Conservation (phyloP, 2,888 invertebrate genomes). For the Macaria notata region DNA sequence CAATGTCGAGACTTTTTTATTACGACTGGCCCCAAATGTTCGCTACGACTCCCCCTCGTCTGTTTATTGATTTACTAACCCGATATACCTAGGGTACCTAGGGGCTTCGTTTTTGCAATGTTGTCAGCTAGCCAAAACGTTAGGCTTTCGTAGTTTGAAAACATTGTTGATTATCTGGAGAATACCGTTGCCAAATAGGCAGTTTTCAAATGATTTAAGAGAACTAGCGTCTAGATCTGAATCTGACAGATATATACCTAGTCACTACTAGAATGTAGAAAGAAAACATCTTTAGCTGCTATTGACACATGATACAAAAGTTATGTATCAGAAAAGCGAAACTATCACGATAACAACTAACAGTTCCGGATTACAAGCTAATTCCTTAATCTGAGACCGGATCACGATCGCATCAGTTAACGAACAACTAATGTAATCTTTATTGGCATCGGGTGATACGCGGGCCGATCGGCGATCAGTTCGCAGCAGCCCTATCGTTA, state of each 20-base stretch:
- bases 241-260: no score
- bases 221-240: neutral
- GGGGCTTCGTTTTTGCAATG: slow-evolving; percentile 31
- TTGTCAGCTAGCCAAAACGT: neutral
- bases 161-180: no score
- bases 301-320: neutral
- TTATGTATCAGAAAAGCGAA: neutral
- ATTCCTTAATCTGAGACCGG: neutral
- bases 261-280: no score
- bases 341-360: neutral
- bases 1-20: slow-evolving; percentile 36
- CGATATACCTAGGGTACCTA: slow-evolving; percentile 56
- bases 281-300: neutral
- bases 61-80: slow-evolving; percentile 58
- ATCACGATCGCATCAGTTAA: neutral
- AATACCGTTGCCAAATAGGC: neutral
- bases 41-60: slow-evolving; percentile 47
- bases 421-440: slow-evolving; percentile 6
- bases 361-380: neutral
- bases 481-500: slow-evolving; percentile 56
- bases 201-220: no score
- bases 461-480: slow-evolving; percentile 34
- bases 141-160: neutral
- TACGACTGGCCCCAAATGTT: slow-evolving; percentile 44
- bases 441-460: slow-evolving; percentile 21